These are phyloP conservation scores for Glareola pratincola DNA, from an alignment of 2,113 vertebrate species.

Conservation along the genomic window DNA sequence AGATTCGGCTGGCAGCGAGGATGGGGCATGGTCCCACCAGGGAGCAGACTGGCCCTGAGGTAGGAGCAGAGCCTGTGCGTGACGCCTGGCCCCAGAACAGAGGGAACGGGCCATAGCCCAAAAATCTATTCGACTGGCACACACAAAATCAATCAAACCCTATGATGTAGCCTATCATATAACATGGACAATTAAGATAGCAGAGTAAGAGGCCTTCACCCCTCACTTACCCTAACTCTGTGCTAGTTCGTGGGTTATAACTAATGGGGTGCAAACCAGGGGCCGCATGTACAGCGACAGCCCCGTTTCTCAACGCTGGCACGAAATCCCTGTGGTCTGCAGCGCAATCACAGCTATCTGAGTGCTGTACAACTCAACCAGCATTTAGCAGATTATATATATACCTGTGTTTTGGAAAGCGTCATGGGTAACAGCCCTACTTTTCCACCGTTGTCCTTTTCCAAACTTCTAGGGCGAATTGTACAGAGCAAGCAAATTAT, in stretches of 20 bases:
- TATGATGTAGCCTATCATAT: not conserved
- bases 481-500: not conserved
- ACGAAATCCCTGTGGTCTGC: not conserved
- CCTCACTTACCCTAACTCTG: not conserved
- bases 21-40: not conserved
- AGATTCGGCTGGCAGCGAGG: fast-evolving
- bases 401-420: not conserved
- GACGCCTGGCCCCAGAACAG: not conserved
- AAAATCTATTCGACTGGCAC: not conserved
- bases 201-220: not conserved
- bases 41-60: fast-evolving
- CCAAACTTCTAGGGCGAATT: not conserved
- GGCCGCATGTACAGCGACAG: fast-evolving
- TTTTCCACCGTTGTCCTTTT: not conserved
- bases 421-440: not conserved
- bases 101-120: not conserved
- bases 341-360: not conserved
- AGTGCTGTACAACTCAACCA: not conserved
- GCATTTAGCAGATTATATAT: not conserved
- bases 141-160: not conserved
- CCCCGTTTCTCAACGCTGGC: not conserved
- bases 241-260: not conserved
- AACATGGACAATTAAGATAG: not conserved
- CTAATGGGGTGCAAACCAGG: not conserved
- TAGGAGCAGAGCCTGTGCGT: not conserved